A percentile compares a stretch with the other conserved stretches of the same genome.
Evolutionary conservation across 1,140 invertebrate species (phyloP).

Genomic region (Procambarus clarkii): DNA sequence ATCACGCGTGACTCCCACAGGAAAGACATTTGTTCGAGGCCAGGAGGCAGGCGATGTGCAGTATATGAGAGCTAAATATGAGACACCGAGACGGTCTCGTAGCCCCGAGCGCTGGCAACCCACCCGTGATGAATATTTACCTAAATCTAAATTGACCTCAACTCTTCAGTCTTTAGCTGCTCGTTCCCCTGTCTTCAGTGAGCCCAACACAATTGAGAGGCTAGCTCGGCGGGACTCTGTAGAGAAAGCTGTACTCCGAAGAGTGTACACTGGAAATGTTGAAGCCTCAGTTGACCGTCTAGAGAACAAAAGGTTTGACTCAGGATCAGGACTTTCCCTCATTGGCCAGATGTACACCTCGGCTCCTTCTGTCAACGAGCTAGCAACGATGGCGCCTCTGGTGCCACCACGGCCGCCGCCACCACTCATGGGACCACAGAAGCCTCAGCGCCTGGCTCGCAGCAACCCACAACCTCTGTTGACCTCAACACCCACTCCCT

Average conservation of each 20-base stretch:
- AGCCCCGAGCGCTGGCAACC: conserved; percentile 71
- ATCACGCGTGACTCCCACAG: conserved; percentile 65
- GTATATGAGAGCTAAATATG: conserved; percentile 72
- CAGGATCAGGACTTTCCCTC: conserved; percentile 79
- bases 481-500: conserved; percentile 69
- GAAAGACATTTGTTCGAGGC: conserved; percentile 77
- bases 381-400: conserved; percentile 85
- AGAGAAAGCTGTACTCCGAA: conserved; percentile 67
- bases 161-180: conserved; percentile 73
- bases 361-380: conserved; percentile 85
- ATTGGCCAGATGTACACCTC: conserved; percentile 89
- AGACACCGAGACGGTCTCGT: conserved; percentile 59
- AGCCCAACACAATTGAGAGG: conserved; percentile 66
- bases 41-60: conserved; percentile 81
- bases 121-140: conserved; percentile 84
- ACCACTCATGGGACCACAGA: conserved; percentile 78
- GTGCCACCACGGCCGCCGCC: conserved; percentile 86
- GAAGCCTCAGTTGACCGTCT: conserved; percentile 64
- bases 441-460: conserved; percentile 78
- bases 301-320: conserved; percentile 45
- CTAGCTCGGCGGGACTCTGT: conserved; percentile 65
- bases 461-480: conserved; percentile 73
- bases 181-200: conserved; percentile 73
- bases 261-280: conserved; percentile 69
- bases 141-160: conserved; percentile 85